These are phyloP conservation scores for Phymanthus crucifer DNA, from an alignment of 92 coral and sea anemone species.

Conservation along the genomic window DNA sequence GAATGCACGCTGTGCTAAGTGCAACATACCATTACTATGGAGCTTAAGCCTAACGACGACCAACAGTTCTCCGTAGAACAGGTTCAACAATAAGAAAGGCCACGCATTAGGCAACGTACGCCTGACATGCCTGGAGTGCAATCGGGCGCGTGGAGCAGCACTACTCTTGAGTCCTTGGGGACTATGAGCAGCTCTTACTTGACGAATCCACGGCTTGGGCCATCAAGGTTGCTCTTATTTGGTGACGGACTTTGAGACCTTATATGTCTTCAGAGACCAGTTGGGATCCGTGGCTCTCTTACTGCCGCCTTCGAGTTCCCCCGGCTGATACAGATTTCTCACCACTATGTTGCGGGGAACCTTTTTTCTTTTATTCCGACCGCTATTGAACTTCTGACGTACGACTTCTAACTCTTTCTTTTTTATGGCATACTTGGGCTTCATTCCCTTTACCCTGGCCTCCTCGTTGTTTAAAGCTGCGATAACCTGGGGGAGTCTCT, in stretches of 20 bases:
- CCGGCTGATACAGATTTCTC: too few relatives aligned
- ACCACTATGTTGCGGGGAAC: too few relatives aligned
- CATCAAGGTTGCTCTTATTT: constrained; percentile 6
- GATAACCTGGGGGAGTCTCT: too few relatives aligned
- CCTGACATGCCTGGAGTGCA: too few relatives aligned
- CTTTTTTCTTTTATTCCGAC: too few relatives aligned
- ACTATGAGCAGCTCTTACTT: too few relatives aligned
- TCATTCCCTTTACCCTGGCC: constrained; percentile 1
- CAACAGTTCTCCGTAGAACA: constrained; percentile 32
- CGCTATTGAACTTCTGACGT: not conserved
- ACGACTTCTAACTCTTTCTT: not conserved
- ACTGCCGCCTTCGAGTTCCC: too few relatives aligned
- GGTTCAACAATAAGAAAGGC: constrained; percentile 26
- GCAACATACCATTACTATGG: constrained; percentile 38
- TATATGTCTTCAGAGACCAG: constrained; percentile 9
- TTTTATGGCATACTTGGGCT: too few relatives aligned
- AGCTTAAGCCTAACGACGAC: constrained; percentile 19
- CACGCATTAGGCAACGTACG: constrained; percentile 18
- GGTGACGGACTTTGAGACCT: constrained; percentile 7
- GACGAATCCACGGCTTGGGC: too few relatives aligned
- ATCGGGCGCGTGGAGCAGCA: constrained; percentile 19
- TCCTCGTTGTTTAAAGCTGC: too few relatives aligned
- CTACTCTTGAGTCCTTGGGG: constrained; percentile 13
- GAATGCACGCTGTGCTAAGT: constrained; percentile 14
- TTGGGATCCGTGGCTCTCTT: too few relatives aligned